A percentile compares a stretch with the other conserved stretches of the same genome.
Evolutionary conservation across 2,113 vertebrate genomes (phyloP).

Genomic region (Tapirus terrestris): DNA sequence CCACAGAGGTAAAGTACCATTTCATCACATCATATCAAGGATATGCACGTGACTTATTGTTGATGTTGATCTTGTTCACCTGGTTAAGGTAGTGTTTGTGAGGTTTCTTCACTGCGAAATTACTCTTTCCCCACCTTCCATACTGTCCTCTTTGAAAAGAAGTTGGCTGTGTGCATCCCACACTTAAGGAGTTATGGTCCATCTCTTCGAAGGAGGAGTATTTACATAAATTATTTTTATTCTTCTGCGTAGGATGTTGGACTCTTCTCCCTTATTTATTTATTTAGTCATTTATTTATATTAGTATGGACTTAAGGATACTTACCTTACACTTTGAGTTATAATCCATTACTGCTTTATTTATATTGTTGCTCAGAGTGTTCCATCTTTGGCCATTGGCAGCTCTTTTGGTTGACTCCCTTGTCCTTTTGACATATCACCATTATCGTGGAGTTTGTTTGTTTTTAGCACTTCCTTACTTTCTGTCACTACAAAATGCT

Average conservation of each 20-base stretch:
- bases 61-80: not conserved
- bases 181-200: accelerated
- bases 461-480: not conserved
- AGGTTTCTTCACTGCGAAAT: not conserved
- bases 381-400: not conserved
- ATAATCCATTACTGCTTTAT: not conserved
- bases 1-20: not conserved
- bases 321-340: not conserved
- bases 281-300: not conserved
- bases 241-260: not conserved
- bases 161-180: accelerated
- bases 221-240: not conserved
- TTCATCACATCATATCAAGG: not conserved
- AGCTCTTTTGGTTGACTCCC: not conserved
- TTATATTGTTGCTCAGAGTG: not conserved
- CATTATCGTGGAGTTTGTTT: not conserved
- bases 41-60: not conserved
- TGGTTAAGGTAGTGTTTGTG: not conserved
- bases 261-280: not conserved
- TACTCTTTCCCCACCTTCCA: not conserved
- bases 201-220: not conserved
- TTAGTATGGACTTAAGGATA: not conserved
- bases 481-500: not conserved
- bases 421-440: not conserved
- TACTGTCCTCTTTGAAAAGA: not conserved